Evolutionary conservation across 2,113 vertebrate genomes (phyloP).

Genomic region (Hirundichthys speculiger): DNA sequence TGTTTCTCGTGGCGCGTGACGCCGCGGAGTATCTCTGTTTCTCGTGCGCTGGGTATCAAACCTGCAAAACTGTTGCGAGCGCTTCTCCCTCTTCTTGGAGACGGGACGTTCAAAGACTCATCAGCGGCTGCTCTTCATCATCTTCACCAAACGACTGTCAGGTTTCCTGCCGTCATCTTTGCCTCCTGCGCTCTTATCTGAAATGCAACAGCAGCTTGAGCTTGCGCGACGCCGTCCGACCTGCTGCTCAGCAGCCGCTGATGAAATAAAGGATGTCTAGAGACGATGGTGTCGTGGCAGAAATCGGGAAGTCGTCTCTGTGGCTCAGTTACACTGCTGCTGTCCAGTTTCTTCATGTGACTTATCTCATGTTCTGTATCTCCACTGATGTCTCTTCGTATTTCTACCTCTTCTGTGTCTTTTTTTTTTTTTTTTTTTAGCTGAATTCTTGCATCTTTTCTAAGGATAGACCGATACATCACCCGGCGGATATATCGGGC

Average conservation of each 20-base stretch:
- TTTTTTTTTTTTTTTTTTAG: background rate
- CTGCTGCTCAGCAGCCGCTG: conserved; percentile 3
- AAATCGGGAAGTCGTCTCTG: background rate
- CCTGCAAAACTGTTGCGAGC: background rate
- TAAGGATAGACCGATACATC: no score
- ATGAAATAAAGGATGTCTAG: conserved; percentile 17
- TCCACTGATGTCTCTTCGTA: no score
- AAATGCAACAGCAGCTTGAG: conserved; percentile 19
- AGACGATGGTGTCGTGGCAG: background rate
- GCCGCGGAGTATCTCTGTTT: background rate
- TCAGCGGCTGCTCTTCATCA: conserved; percentile 10
- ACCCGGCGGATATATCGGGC: no score
- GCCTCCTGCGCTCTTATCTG: conserved; percentile 7
- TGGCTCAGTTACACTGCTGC: no score
- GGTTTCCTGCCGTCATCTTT: conserved; percentile 7
- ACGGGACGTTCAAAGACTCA: background rate
- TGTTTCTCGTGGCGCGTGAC: background rate
- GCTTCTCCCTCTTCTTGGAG: background rate
- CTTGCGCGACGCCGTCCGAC: conserved; percentile 14
- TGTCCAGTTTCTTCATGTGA: no score
- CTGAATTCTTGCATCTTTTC: background rate
- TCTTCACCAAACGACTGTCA: background rate
- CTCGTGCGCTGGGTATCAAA: background rate
- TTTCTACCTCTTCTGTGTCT: background rate
- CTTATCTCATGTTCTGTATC: no score